Conservation (phyloP, 2,888 invertebrate genomes). For the Diachrysia chrysitis region DNA sequence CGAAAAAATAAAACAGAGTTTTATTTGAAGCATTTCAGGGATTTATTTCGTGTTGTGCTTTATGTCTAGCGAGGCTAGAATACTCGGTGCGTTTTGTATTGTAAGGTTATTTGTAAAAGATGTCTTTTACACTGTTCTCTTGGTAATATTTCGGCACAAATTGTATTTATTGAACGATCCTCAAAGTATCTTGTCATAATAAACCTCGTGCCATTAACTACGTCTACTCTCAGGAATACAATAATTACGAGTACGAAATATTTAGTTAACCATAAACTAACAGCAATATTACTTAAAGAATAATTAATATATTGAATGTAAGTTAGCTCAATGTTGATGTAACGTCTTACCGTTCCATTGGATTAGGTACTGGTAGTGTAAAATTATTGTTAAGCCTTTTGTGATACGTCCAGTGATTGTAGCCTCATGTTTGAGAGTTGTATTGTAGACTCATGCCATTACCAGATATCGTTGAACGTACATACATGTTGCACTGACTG, state of each 20-base stretch:
- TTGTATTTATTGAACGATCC: conserved; percentile 68
- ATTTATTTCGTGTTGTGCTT: conserved; percentile 85
- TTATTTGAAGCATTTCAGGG: conserved; percentile 88
- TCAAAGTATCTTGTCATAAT: conserved; percentile 86
- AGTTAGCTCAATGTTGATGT: conserved; percentile 88
- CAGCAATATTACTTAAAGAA: conserved; percentile 88
- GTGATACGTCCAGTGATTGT: conserved; percentile 88
- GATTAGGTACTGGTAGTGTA: conserved; percentile 86
- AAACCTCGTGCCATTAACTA: conserved; percentile 85
- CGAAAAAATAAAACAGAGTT: conserved; percentile 86
- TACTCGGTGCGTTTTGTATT: conserved; percentile 75
- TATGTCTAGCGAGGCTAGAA: conserved; percentile 85
- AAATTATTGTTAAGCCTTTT: conserved; percentile 82
- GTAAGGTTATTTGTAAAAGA: conserved; percentile 73
- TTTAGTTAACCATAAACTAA: conserved; percentile 85
- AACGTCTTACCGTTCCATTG: conserved; percentile 87
- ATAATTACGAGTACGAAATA: conserved; percentile 76
- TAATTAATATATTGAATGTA: conserved; percentile 86
- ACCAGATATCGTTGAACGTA: conserved; percentile 54
- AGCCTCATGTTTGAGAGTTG: too few species aligned
- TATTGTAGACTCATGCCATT: conserved; percentile 65
- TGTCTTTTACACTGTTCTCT: conserved; percentile 70
- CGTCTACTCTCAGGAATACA: conserved; percentile 82
- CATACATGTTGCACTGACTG: conserved; percentile 47
- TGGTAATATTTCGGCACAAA: conserved; percentile 75